phyloP scores from a whole-genome alignment of 2,797 vertebrate species.

The Neosilurus mollespiculum region DNA sequence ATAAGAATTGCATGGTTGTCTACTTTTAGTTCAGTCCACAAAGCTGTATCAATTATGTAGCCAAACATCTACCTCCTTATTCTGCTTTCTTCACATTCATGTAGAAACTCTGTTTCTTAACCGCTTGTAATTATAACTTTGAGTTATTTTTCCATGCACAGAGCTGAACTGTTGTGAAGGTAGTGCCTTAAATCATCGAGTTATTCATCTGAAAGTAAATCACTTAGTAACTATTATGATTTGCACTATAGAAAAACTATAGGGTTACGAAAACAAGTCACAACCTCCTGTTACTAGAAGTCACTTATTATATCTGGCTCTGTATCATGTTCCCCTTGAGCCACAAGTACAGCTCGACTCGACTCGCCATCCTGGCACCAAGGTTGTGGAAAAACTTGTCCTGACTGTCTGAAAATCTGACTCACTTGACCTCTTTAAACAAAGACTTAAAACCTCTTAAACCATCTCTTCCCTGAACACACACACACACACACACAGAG shows the following conservation, averaged over 20 bases:
- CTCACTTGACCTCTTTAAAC: background rate
- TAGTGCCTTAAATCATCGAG: background rate
- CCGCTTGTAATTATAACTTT: background rate
- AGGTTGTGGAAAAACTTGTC: background rate
- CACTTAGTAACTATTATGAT: background rate
- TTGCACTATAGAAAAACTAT: background rate
- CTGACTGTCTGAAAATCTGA: conserved; percentile 1
- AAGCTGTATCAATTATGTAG: background rate
- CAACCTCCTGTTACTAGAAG: background rate
- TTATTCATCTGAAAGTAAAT: background rate
- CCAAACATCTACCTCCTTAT: background rate
- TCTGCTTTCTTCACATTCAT: background rate
- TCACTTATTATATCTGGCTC: conserved; percentile 13
- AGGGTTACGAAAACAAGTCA: background rate
- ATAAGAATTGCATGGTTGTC: background rate
- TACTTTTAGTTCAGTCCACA: background rate
- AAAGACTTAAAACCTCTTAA: background rate
- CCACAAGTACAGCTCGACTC: background rate
- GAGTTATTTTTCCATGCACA: background rate
- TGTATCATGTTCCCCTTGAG: conserved; percentile 9
- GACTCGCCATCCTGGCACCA: conserved; percentile 1
- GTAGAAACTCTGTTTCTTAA: background rate
- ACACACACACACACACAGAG: conserved; percentile 6
- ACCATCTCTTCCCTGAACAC: background rate
- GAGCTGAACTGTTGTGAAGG: background rate